These are phyloP conservation scores for Tachina grossa DNA, from an alignment of 2,888 invertebrate genomes.

Conservation along the genomic window DNA sequence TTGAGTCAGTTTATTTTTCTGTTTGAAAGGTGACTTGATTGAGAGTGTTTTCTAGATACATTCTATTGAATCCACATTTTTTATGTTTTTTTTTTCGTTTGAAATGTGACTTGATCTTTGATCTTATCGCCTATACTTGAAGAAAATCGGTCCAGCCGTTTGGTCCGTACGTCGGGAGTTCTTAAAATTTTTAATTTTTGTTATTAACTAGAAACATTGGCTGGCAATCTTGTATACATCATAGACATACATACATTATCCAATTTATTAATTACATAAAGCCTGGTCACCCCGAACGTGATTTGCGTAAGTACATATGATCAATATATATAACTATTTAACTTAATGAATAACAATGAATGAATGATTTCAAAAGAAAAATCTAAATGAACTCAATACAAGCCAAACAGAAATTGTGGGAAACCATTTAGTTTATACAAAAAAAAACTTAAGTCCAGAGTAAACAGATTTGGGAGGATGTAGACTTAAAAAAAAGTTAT, in stretches of 20 bases:
- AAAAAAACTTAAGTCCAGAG: constrained; percentile 26
- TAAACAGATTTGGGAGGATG: constrained; percentile 53
- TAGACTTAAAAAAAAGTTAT: constrained; percentile 12
- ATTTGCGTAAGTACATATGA: constrained; percentile 43
- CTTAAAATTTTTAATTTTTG: no score
- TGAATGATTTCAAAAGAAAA: constrained; percentile 49
- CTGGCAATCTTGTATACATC: not conserved
- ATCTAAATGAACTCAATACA: constrained; percentile 52
- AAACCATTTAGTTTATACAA: constrained; percentile 65
- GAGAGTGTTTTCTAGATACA: no score
- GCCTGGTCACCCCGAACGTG: constrained; percentile 42
- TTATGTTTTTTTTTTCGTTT: no score
- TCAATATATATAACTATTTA: constrained; percentile 63
- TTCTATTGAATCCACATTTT: no score
- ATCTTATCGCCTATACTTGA: no score
- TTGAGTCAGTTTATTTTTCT: no score
- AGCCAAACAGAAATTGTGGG: constrained; percentile 58
- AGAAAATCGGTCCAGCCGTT: no score
- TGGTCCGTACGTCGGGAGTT: no score
- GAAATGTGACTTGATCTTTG: no score
- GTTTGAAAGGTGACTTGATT: no score
- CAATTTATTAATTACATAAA: not conserved
- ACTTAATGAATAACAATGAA: constrained; percentile 70
- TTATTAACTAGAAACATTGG: no score
- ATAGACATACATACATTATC: not conserved